Conservation (phyloP, 2,888 invertebrate species). For the Volucella bombylans region DNA sequence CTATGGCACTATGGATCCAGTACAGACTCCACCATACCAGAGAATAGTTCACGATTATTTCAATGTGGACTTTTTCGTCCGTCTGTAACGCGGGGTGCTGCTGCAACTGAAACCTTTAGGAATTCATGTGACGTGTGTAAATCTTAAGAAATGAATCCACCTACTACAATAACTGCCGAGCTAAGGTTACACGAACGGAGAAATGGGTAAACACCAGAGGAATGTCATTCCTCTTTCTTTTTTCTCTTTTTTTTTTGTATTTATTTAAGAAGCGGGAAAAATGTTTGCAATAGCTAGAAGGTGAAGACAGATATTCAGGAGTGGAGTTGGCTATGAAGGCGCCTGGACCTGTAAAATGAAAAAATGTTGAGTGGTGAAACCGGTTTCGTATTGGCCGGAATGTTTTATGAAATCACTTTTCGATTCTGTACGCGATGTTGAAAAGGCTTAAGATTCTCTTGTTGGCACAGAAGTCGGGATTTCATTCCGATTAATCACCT, state of each 20-base stretch:
- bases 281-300: constrained; percentile 20
- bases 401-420: neutral
- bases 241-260: no score
- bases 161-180: constrained; percentile 53
- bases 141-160: constrained; percentile 65
- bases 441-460: no score
- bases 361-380: neutral
- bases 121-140: constrained; percentile 70
- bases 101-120: constrained; percentile 38
- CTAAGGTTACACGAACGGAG: constrained; percentile 29
- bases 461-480: no score
- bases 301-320: neutral
- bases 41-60: constrained; percentile 68
- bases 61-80: constrained; percentile 31
- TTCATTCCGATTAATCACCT: no score
- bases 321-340: constrained; percentile 15
- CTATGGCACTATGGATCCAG: constrained; percentile 26
- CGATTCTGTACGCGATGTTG: no score
- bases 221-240: constrained; percentile 62
- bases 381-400: neutral
- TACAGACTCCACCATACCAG: constrained; percentile 51
- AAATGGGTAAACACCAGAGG: constrained; percentile 53
- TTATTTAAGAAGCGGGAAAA: constrained; percentile 10
- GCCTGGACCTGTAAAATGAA: neutral
- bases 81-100: constrained; percentile 31